Evolutionary conservation across 2,797 vertebrate genomes (phyloP), one percentile per base, ranked within the genome.

Genomic region (Pogoniulus pusillus): DNA sequence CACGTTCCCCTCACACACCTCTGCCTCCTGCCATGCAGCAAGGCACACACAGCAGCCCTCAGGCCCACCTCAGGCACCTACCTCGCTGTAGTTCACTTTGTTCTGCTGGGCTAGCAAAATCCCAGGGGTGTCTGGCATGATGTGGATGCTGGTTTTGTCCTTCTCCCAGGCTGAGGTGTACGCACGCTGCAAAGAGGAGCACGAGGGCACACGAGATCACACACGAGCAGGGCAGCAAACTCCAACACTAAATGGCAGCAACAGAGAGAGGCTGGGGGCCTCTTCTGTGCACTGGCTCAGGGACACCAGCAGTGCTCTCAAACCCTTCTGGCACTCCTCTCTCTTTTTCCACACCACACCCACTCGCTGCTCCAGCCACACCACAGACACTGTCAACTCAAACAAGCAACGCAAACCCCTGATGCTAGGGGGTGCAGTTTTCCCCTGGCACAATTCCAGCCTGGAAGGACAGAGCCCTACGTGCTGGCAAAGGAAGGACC

Each of bases 71-170:
- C 78, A 62, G 24, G 3, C 75, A 91, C 97, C 93, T 60, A 98
- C 98, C 96, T 98, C 82, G 68, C 98, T 99, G 90, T 97, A 98
- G 97, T 98, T 98, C 86, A 96, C 30, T 85, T 96, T 97, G 96
- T 99, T 99, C 84, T 97, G 97, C 95, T 98, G 98, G 10, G 98
- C 98, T 53, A 98, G 92, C 20, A 96, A 20, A 87, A 99, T 97
- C 43, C 98, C 98, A 74, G 98, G 98, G 3, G 98, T 97, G 70
- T 99, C 98, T 2, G 98, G 98, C 98, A 98, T 98, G 58, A 98
- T 95, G 87, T 98, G 98, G 70, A 98, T 41, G 32, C 96, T 97
- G 37, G 96, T 98, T 92, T 98, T 98, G 76, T 98, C 98, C 39
- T 98, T 97, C 83, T 98, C 97, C 98, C 98, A 98, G n/a, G 97